Evolutionary conservation across 2,113 vertebrate species (phyloP), one percentile per base, ranked within the genome.

Genomic region (Macrotus californicus): DNA sequence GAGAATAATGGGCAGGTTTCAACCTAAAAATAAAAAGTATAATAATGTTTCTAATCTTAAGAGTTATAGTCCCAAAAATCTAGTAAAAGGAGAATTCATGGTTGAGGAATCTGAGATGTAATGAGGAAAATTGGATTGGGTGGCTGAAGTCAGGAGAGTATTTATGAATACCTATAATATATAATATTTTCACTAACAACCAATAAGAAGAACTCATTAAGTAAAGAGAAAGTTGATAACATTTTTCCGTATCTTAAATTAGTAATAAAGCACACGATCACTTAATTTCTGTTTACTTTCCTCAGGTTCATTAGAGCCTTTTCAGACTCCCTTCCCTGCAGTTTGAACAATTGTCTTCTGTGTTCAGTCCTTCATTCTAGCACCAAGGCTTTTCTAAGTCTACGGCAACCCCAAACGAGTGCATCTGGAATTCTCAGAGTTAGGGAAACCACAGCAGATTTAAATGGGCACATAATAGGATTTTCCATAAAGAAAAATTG

Each of bases 11-110:
- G 41, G 8, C 15, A 91, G 7, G 21, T 83, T 95, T 93, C 50
- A 76, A 75, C 54, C 12, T 66, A 88, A 97, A 94, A 16, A 87
- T 59, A 82, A 43, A 73, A 93, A 96, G 91, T 81, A 87, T 11
- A 77, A 86, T 70, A 36, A 67, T 67, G n/a, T 85, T 11, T 75
- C 73, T 73, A 81, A 34, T 73, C 67, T 95, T 70, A 29, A 87
- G 6, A 81, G 7, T 54, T 69, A 67, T 16, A 70, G 76, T 69
- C 2, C 41, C 66, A 72, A 97, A 90, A 91, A 82, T 86, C 26
- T 31, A 76, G 6, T 36, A 81, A 48, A 93, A 93, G 70, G 22
- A 89, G 69, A 93, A 90, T 81, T 43, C n/a, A 79, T 64, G 56
- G 54, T 41, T 91, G 15, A 96, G 56, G 61, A 77, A 94, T 89